Evolutionary conservation across 2,113 vertebrate species (phyloP).

Genomic region (Cathartes aura): DNA sequence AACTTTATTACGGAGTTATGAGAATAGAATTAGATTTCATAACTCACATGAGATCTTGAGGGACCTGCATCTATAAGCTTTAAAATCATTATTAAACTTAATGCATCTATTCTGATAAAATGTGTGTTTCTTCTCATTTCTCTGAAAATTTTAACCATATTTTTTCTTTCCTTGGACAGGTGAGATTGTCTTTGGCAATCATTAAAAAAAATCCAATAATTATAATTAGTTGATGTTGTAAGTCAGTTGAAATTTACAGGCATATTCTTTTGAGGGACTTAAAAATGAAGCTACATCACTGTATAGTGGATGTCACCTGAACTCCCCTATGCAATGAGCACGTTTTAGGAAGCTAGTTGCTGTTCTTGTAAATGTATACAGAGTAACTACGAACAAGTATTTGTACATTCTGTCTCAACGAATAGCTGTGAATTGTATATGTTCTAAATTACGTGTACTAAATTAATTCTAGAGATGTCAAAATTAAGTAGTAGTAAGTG

Average conservation of each 20-base stretch:
- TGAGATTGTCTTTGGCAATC: not conserved
- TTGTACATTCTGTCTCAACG: not conserved
- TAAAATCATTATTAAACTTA: conserved; percentile 69
- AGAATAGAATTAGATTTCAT: conserved; percentile 82
- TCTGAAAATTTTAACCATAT: conserved; percentile 1
- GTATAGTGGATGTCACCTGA: not conserved
- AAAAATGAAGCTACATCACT: not conserved
- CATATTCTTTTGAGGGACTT: not conserved
- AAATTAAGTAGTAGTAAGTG: not conserved
- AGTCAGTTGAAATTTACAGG: not conserved
- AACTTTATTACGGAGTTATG: conserved; percentile 81
- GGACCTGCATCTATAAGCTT: conserved; percentile 54
- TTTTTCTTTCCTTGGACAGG: not conserved
- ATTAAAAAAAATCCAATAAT: not conserved
- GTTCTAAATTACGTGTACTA: not conserved
- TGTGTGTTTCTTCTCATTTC: conserved; percentile 23
- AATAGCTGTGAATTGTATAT: not conserved
- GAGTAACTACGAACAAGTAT: not conserved
- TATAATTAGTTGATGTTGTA: not conserved
- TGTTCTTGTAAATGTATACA: not conserved
- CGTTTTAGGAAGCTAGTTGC: not conserved
- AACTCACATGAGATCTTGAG: conserved; percentile 73
- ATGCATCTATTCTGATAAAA: conserved; percentile 36
- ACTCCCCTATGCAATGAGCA: not conserved
- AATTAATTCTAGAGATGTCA: not conserved